Base-by-base conservation (phyloP, 2,888 invertebrate species). In the Lasioglossum leucozonium region DNA sequence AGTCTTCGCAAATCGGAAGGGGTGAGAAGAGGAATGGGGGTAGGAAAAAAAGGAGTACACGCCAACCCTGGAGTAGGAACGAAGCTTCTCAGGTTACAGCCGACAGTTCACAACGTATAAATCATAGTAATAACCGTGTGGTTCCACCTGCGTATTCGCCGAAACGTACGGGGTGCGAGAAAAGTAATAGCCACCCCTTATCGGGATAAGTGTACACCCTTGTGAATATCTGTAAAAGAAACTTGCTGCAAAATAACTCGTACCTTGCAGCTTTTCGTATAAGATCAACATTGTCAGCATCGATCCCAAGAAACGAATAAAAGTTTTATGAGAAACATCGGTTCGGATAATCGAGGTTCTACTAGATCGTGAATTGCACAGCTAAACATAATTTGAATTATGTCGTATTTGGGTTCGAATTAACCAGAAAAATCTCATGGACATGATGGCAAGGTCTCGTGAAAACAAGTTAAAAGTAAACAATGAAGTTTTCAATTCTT, bases 91-190 rank as follows among this genome's bases (percentile, higher is more conserved):
- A 77, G 75, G 75, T 84, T 81, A 77, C 79, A 83, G 81, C 77
- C 84, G 89, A 88, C 91, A 92, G 92, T 93, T 89, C 91, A 91
- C 89, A 88, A 85, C 87, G 90, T 90, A 92, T 94, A 94, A 94
- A 94, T 94, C 93, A 94, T 94, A 86, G 92, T 91, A 92, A 94
- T 93, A 93, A 93, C 93, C 88, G 89, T 88, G 88, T 88, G 92
- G 92, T 93, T 94, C 91, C 94, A 94, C 92, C 94, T 94, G 94
- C 93, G 90, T 88, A 93, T 90, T 89, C 85, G 88, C 90, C 92
- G 26, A 58, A 30, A 16, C 51, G 51, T 51, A 51, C 22, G 51
- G 51, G 51, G 51, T 51, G 51, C 51, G 51, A 51, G 51, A 51
- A 51, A 51, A n/a, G 51, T 51, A 51, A 51, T 51, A 51, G 51